Evolutionary conservation across 2,888 invertebrate genomes (phyloP).

Genomic region (Euphydryas editha): DNA sequence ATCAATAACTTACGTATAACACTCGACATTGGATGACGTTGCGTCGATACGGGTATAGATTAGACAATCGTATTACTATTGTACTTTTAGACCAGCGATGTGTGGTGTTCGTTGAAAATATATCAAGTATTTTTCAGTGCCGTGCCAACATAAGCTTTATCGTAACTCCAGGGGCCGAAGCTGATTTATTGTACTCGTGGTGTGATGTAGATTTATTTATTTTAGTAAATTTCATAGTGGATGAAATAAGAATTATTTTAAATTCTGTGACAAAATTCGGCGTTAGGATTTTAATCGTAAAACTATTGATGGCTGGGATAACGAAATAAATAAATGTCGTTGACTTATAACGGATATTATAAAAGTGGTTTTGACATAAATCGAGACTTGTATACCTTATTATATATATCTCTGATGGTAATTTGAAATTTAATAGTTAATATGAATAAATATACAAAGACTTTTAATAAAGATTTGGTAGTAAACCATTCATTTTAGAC

Average conservation of each 20-base stretch:
- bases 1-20: slow-evolving; percentile 21
- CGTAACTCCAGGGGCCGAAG: background rate
- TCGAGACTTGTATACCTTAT: too few species aligned
- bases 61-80: slow-evolving; percentile 26
- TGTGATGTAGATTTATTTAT: too few species aligned
- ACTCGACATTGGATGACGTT: slow-evolving; percentile 30
- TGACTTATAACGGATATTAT: too few species aligned
- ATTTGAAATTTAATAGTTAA: too few species aligned
- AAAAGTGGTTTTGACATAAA: too few species aligned
- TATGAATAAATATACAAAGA: too few species aligned
- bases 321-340: too few species aligned
- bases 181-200: slow-evolving; percentile 1
- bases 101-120: slow-evolving; percentile 24
- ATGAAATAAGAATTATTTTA: background rate
- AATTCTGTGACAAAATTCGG: background rate
- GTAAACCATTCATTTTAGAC: too few species aligned
- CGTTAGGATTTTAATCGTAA: background rate
- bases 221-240: background rate
- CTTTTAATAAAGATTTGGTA: too few species aligned
- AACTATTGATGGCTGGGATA: too few species aligned
- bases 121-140: background rate
- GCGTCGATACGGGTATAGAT: slow-evolving; percentile 34
- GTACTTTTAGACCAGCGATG: slow-evolving; percentile 20
- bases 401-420: too few species aligned
- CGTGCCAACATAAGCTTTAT: slow-evolving; percentile 12